Base-by-base conservation (phyloP, 2,888 invertebrate species). In the Sminthurides aquaticus region DNA sequence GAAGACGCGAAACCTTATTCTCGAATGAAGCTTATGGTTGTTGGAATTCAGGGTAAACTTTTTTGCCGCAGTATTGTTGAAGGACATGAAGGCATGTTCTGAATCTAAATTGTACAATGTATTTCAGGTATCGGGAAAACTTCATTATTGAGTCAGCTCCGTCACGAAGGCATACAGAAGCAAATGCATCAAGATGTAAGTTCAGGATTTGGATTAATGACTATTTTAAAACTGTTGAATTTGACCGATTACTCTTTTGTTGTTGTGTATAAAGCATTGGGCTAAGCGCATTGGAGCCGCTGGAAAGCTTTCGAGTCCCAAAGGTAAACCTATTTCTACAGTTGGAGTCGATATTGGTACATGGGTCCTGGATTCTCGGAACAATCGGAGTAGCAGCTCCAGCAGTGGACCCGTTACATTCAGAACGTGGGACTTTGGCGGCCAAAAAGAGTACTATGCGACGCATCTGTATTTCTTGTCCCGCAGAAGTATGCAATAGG, bases 391-490 rank as follows among this genome's bases (percentile, higher is more conserved):
- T 57, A 60, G 77, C 67, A 69, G 79, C 11, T 85, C 86, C 0
- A 84, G 85, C 1, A 85, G 87, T 76, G 91, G 90, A 0, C 88
- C 94, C 0, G 89, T 96, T 61, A 87, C 91, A 27, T 94, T 94
- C 80, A 82, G 96, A 62, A 98, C 98, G 0, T 99, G 98, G 98
- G 99, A 99, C 80, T 99, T 99, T 80, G 97, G 97, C 2, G 98
- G 98, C 0, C 98, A 97, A 81, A 87, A 89, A 77, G 98, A 99
- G 77, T 97, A 98, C 78, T 98, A 98, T 79, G 93, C 97, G 0
- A 98, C 98, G 0, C 98, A 98, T 82, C 97, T 98, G 78, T 99
- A 99, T 79, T 99, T 99, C 79, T 81, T 99, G 56, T 96, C 97
- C 0, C 91, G 94, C 67, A 84, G 98, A 18, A 94, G 96, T 25